Base-by-base conservation (phyloP, 2,113 vertebrate genomes). In the Peucedramus taeniatus region DNA sequence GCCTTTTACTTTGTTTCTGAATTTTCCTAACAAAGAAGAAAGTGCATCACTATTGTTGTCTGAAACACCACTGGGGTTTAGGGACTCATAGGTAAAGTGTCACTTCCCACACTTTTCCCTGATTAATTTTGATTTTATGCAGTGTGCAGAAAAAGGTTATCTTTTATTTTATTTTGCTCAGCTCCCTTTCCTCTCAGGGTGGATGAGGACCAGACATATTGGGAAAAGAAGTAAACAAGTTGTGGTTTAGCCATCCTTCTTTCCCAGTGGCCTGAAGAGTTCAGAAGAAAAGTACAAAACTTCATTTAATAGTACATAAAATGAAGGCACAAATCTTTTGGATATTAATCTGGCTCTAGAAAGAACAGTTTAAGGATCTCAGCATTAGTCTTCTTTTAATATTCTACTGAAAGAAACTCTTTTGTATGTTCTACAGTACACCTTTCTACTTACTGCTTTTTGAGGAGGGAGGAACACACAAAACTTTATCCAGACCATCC, bases 201-300 rank as follows among this genome's bases (percentile, higher is more conserved):
- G 2, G 30, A 42, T 2, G 3, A 1, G 3, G 5, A 4, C 6
- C 0, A 1, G 19, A 47, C 8, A 63, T 21, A 26, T 7, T 26
- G 15, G 10, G 17, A 72, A 77, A 27, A 64, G 11, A 71, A 84
- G 4, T 20, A 59, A 84, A 68, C 8, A 14, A 23, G 10, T 28
- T 84, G 18, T 28, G 6, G 6, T 75, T 94, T 59, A 51, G 26
- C 24, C 33, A 47, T 2, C 37, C 37, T 87, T 89, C 13, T 23
- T 79, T 74, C 11, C 17, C 7, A 27, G 27, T 35, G 10, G 70
- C 9, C 1, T 17, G 24, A 81, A 65, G 8, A 23, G 8, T 49
- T 83, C 15, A 68, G 40, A 79, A 6, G 12, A 75, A 86, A 76
- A 37, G 4, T 13, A 47, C 20, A 72, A 49, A 59, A 2, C 9